A percentile compares a stretch with the other conserved stretches of the same genome.
Evolutionary conservation across 2,113 vertebrate species (phyloP).

Genomic region (Caracal caracal): DNA sequence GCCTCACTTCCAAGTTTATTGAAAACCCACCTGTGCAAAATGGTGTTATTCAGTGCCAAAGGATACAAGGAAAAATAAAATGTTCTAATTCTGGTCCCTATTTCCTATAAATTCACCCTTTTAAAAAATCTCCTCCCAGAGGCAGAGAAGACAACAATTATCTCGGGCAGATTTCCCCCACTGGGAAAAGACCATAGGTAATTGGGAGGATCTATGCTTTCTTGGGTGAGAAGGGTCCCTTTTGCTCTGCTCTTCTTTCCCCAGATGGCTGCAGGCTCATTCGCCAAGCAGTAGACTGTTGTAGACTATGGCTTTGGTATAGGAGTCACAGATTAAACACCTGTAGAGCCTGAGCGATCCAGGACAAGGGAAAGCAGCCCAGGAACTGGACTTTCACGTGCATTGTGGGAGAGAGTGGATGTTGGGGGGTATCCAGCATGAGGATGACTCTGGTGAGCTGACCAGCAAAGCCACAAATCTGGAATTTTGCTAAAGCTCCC

Average conservation of each 20-base stretch:
- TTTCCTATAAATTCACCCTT: conserved; percentile 31
- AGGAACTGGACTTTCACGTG: not conserved
- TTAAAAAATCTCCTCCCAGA: not conserved
- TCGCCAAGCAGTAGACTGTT: not conserved
- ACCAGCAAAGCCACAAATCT: conserved; percentile 41
- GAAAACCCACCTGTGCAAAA: conserved; percentile 68
- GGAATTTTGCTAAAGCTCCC: conserved; percentile 44
- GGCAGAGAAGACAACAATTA: not conserved
- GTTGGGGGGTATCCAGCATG: not conserved
- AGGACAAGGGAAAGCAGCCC: not conserved
- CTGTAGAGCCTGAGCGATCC: not conserved
- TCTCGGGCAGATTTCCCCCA: not conserved
- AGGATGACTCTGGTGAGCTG: not conserved
- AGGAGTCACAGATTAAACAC: not conserved
- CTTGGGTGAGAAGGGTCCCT: not conserved
- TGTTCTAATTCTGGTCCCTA: conserved; percentile 58
- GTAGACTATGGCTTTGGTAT: not conserved
- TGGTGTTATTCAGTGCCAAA: conserved; percentile 45
- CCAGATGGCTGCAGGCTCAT: not conserved
- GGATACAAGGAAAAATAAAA: conserved; percentile 48
- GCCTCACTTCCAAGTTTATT: conserved; percentile 52
- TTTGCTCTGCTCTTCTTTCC: not conserved
- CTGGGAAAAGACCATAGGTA: not conserved
- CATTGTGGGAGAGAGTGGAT: not conserved
- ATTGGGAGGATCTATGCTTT: not conserved